Evolutionary conservation across 2,113 vertebrate genomes (phyloP).

Genomic region (Mixornis gularis): DNA sequence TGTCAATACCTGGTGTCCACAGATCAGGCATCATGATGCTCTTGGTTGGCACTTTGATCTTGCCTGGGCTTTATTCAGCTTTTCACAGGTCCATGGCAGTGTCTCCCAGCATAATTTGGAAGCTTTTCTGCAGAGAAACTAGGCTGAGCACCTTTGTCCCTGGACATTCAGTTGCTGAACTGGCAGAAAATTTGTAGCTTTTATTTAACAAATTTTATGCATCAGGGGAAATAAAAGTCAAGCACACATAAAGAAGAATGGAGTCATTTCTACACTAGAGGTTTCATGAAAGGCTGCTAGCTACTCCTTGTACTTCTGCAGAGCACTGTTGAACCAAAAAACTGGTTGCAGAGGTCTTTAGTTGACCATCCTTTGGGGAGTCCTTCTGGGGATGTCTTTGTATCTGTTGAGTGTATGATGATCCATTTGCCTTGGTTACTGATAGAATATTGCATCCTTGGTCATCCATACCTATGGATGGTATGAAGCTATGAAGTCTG

Average conservation of each 20-base stretch:
- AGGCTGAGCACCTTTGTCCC: not conserved
- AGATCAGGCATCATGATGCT: not conserved
- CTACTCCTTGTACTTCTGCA: not conserved
- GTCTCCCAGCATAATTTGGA: not conserved
- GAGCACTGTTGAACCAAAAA: not conserved
- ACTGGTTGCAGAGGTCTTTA: not conserved
- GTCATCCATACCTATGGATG: not conserved
- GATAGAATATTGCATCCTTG: not conserved
- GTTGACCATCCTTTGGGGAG: not conserved
- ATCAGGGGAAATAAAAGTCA: conserved; percentile 7
- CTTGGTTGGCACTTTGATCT: not conserved
- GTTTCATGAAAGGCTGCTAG: not conserved
- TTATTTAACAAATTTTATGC: not conserved
- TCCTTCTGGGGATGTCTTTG: not conserved
- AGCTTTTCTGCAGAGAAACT: not conserved
- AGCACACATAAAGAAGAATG: not conserved
- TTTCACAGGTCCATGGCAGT: not conserved
- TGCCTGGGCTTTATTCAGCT: not conserved
- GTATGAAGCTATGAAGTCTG: not conserved
- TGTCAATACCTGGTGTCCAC: not conserved
- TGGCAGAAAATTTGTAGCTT: not conserved
- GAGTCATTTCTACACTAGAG: not conserved
- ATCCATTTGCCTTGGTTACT: not conserved
- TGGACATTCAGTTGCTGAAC: not conserved
- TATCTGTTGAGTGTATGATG: not conserved